These are phyloP conservation scores for Taurulus bubalis DNA, from an alignment of 2,113 vertebrate species.

Conservation along the genomic window DNA sequence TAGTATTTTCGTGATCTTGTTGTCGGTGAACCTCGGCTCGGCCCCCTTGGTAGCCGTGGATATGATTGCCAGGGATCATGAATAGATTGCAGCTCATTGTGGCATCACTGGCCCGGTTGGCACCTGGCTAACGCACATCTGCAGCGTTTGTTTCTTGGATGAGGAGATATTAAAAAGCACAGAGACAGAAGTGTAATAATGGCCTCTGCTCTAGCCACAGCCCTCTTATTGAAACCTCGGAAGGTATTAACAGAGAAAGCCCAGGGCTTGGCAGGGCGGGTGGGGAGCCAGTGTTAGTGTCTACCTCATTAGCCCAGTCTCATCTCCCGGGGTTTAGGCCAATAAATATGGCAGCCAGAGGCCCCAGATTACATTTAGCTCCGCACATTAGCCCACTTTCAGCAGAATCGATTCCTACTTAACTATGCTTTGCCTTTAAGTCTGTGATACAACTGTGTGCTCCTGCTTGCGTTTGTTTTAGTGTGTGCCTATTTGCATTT, in stretches of 20 bases:
- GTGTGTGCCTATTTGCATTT: conserved; percentile 39
- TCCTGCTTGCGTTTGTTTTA: conserved; percentile 19
- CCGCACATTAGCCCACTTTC: conserved; percentile 49
- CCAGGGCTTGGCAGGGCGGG: conserved; percentile 67
- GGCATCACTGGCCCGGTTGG: conserved; percentile 46
- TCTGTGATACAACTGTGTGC: conserved; percentile 42
- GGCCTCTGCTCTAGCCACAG: conserved; percentile 67
- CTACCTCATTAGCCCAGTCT: conserved; percentile 91
- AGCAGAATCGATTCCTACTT: conserved; percentile 73
- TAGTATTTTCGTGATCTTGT: conserved; percentile 4
- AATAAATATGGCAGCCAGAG: conserved; percentile 83
- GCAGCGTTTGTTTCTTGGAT: conserved; percentile 65
- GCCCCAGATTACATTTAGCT: conserved; percentile 80
- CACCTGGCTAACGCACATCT: conserved; percentile 61
- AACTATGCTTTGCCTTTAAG: conserved; percentile 62
- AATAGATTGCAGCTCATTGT: conserved; percentile 60
- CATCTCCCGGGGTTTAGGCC: conserved; percentile 84
- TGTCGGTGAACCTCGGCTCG: conserved; percentile 12
- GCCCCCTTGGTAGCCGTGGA: conserved; percentile 10
- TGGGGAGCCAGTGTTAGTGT: conserved; percentile 84
- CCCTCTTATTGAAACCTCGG: conserved; percentile 83
- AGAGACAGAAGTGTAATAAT: conserved; percentile 80
- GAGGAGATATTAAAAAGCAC: conserved; percentile 82
- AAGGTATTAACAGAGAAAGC: conserved; percentile 82
- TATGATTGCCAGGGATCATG: conserved; percentile 43